Evolutionary conservation across 2,797 vertebrate species (phyloP), one percentile per base, ranked within the genome.

Genomic region (Pseudomugil tenellus): DNA sequence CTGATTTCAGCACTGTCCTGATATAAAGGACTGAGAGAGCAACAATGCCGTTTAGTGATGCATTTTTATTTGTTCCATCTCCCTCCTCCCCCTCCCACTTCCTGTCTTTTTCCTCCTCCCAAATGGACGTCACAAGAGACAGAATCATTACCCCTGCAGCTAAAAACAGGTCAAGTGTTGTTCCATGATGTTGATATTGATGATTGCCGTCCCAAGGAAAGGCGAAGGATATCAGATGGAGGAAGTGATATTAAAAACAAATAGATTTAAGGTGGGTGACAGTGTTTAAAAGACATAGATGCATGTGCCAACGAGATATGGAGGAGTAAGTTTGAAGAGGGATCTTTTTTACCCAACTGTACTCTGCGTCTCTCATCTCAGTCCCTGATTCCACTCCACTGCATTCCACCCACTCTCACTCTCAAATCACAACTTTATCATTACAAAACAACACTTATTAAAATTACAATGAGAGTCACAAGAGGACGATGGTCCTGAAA

Each of bases 131-230:
- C 76, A 78, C 53, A 11, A 19, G 72, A 81, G 72, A 78, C 70
- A 43, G 61, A 66, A 37, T 67, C 67, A 78, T 81, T 67, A 67
- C 39, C 53, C 67, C 9, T 0, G 46, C 67, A 67, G 81, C 67
- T 76, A 61, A 80, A 82, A 90, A 79, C 79, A 77, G 80, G 74
- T 84, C 86, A 86, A 88, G 83, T 83, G 82, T 81, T 86, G 68
- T 84, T 81, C 75, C 58, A 39, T 79, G 78, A 84, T 80, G 76
- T 74, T 73, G 70, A 83, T 86, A 85, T 86, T 37, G 89, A 89
- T 58, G 67, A 67, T 60, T 49, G 53, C 46, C 61, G 56, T 80
- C 84, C 80, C 49, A 69, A 54, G 69, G 63, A 84, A 77, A 74
- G 59, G 62, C 48, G 49, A n/a, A 16, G 29, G 51, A 9, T 32